Percentiles rank a stretch among this genome's conserved stretches.
These are phyloP conservation scores for Campylorhamphus procurvoides DNA, from an alignment of 2,113 vertebrate genomes.

Conservation along the genomic window DNA sequence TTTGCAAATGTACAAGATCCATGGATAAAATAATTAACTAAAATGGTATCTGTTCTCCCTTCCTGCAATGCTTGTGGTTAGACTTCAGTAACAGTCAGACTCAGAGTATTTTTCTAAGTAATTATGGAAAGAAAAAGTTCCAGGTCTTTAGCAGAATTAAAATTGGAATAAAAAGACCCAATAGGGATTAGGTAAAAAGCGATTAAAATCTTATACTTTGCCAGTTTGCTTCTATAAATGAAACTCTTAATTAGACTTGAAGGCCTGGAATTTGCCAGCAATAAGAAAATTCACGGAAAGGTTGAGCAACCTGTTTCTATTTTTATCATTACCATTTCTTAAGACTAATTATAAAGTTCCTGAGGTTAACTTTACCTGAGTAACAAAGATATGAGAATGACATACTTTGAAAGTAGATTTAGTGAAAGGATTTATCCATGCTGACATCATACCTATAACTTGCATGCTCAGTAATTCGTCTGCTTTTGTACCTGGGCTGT, in stretches of 20 bases:
- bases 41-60: neutral
- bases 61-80: neutral
- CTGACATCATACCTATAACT: neutral
- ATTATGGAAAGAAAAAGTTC: conserved; percentile 2
- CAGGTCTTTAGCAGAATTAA: neutral
- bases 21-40: neutral
- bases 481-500: neutral
- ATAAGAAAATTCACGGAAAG: neutral
- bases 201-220: neutral
- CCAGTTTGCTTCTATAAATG: neutral
- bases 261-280: neutral
- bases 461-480: neutral
- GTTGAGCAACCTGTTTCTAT: neutral
- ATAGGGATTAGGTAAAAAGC: neutral
- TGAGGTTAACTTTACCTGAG: neutral
- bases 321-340: neutral
- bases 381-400: neutral
- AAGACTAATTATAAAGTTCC: neutral
- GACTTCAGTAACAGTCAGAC: neutral
- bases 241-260: neutral
- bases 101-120: conserved; percentile 9
- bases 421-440: neutral
- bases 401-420: neutral
- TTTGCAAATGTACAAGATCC: neutral
- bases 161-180: neutral